phyloP scores from a whole-genome alignment of 2,797 vertebrate genomes.

The Molossus alvarezi region DNA sequence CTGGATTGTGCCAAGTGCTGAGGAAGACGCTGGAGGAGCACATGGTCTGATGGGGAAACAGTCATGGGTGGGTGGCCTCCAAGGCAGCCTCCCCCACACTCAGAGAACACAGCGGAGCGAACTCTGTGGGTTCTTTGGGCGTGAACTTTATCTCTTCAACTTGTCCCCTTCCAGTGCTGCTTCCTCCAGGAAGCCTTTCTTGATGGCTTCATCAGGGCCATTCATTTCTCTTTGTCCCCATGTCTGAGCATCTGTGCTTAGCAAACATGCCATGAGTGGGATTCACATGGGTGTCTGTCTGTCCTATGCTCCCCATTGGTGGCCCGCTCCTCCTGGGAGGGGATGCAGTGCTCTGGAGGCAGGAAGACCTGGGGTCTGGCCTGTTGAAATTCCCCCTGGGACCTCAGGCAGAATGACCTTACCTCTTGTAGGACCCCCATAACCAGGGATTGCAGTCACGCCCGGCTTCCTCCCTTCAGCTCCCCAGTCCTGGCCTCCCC shows the following conservation, averaged over 20 bases:
- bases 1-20: no score
- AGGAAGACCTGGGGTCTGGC: neutral
- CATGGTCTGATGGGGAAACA: neutral
- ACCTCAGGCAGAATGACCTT: neutral
- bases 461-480: neutral
- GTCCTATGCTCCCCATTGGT: accelerated
- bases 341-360: neutral
- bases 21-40: neutral
- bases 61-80: neutral
- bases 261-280: accelerated
- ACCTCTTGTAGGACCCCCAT: accelerated
- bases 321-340: neutral
- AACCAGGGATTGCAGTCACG: no score
- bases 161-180: neutral
- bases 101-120: neutral
- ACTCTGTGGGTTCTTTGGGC: neutral
- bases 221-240: neutral
- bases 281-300: no score
- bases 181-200: constrained; percentile 51
- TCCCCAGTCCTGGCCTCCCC: neutral
- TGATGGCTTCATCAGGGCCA: neutral
- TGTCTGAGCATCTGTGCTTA: neutral
- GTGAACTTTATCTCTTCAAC: neutral
- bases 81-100: no score
- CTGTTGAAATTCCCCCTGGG: neutral